Percentiles rank a stretch among this genome's conserved stretches.
Conservation (phyloP, 2,888 invertebrate species). For the Alloplasta piceator region DNA sequence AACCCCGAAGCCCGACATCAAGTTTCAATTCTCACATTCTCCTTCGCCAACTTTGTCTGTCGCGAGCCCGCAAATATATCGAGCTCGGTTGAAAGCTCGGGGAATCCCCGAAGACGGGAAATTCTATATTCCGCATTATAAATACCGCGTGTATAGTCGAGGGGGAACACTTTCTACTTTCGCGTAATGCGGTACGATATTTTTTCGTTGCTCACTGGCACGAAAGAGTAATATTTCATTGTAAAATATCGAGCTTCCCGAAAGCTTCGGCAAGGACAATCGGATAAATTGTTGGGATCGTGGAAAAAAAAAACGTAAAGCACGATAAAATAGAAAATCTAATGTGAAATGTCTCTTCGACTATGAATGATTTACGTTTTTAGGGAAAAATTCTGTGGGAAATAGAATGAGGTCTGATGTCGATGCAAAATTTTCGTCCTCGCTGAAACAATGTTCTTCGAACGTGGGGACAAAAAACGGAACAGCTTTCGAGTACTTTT, state of each 20-base stretch:
- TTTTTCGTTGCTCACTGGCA: background rate
- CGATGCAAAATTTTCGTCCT: too few relatives aligned
- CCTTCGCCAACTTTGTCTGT: conserved; percentile 11
- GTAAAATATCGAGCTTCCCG: background rate
- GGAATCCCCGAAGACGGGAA: conserved; percentile 21
- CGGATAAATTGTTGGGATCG: background rate
- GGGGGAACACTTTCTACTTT: background rate
- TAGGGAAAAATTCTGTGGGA: too few relatives aligned
- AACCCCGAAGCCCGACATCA: too few relatives aligned
- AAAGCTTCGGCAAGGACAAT: background rate
- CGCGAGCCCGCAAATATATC: conserved; percentile 22
- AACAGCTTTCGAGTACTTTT: too few relatives aligned
- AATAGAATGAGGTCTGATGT: too few relatives aligned
- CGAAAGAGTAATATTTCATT: background rate
- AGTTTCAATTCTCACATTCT: background rate
- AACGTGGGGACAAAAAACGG: too few relatives aligned
- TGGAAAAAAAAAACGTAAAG: background rate
- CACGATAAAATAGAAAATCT: background rate
- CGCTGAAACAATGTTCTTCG: too few relatives aligned
- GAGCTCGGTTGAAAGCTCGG: conserved; percentile 77
- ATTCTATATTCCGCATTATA: background rate
- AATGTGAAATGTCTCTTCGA: too few relatives aligned
- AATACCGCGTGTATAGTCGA: background rate
- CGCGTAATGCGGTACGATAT: background rate
- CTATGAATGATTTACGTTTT: too few relatives aligned